Percentiles rank a stretch among this genome's conserved stretches.
phyloP scores from a whole-genome alignment of 2,888 invertebrate genomes.

The Cotesia congregata region DNA sequence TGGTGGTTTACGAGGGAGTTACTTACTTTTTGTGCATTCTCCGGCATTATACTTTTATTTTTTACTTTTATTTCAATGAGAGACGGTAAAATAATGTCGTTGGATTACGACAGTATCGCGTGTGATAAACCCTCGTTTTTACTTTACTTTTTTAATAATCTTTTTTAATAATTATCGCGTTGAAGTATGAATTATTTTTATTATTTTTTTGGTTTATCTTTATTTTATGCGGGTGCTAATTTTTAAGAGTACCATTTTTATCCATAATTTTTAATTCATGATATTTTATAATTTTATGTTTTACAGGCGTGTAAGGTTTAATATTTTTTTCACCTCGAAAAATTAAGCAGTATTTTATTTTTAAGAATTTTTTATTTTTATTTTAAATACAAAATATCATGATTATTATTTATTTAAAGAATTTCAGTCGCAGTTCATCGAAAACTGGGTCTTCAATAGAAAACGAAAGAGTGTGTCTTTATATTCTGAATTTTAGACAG shows the following conservation, averaged over 20 bases:
- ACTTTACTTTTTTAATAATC: constrained; percentile 8
- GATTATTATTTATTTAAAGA: no score
- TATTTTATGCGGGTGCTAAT: neutral
- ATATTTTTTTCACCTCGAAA: neutral
- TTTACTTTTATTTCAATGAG: neutral
- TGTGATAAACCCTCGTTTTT: constrained; percentile 10
- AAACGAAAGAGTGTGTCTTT: no score
- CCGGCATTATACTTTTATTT: neutral
- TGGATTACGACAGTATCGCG: constrained; percentile 32
- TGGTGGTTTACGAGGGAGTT: constrained; percentile 8
- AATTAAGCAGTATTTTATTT: no score
- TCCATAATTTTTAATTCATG: neutral
- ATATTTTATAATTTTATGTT: neutral
- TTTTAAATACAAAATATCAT: no score
- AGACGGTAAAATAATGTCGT: constrained; percentile 29
- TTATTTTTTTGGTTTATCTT: constrained; percentile 2
- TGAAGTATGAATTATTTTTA: constrained; percentile 26
- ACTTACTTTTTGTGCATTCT: constrained; percentile 9
- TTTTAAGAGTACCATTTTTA: neutral
- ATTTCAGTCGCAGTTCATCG: no score
- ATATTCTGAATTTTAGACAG: no score
- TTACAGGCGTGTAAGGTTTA: neutral
- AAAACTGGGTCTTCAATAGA: no score
- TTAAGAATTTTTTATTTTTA: no score
- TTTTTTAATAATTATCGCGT: constrained; percentile 23